These are phyloP conservation scores for Achlya flavicornis DNA, from an alignment of 2,888 invertebrate genomes.

Conservation along the genomic window DNA sequence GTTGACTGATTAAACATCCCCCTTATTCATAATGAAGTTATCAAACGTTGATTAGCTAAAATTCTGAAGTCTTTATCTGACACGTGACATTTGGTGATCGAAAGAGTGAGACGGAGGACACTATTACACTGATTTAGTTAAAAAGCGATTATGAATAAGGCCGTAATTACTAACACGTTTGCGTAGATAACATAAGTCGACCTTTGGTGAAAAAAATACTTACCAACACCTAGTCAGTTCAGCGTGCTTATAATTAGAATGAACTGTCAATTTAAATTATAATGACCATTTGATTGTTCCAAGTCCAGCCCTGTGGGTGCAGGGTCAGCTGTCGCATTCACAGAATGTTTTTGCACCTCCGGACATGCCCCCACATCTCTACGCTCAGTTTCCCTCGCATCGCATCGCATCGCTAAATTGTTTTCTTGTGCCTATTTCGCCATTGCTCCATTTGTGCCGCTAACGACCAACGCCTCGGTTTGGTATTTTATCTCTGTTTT, in stretches of 20 bases:
- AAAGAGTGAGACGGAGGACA: too few species aligned
- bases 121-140: too few species aligned
- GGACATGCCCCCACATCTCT: slow-evolving; percentile 33
- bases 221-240: too few species aligned
- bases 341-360: slow-evolving; percentile 73
- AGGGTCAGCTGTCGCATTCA: slow-evolving; percentile 77
- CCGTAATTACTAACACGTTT: too few species aligned
- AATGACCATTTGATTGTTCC: slow-evolving; percentile 15
- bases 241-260: background rate
- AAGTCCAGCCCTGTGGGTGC: slow-evolving; percentile 52
- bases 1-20: too few species aligned
- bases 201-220: too few species aligned
- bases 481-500: background rate
- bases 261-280: background rate
- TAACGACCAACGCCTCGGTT: slow-evolving; percentile 48
- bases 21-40: too few species aligned
- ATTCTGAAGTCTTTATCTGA: too few species aligned
- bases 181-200: too few species aligned
- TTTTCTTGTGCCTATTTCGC: slow-evolving; percentile 66
- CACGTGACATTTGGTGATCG: too few species aligned
- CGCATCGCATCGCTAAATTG: slow-evolving; percentile 60
- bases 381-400: slow-evolving; percentile 42
- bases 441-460: slow-evolving; percentile 49
- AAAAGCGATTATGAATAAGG: too few species aligned
- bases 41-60: too few species aligned